phyloP scores from a whole-genome alignment of 2,888 invertebrate species.

The Digitonthophagus gazella region DNA sequence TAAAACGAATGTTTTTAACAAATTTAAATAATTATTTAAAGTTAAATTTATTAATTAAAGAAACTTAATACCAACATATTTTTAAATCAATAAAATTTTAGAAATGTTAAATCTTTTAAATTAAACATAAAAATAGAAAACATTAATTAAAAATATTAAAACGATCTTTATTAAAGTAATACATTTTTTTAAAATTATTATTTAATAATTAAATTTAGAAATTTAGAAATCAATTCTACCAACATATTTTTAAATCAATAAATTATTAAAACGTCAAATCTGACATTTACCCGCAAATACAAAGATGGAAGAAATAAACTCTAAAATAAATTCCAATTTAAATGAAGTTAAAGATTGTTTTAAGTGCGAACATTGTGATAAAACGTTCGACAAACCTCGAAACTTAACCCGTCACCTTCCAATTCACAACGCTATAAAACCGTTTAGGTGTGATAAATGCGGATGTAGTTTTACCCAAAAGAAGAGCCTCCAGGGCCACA shows the following conservation, averaged over 20 bases:
- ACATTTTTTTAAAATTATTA: too few relatives aligned
- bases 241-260: not conserved
- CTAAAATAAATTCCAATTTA: too few relatives aligned
- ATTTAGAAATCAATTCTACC: not conserved
- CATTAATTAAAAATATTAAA: not conserved
- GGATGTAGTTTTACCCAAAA: not conserved
- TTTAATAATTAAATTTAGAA: not conserved
- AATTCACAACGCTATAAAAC: not conserved
- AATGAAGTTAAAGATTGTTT: not conserved
- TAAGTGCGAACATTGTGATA: not conserved
- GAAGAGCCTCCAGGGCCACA: not conserved
- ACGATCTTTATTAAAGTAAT: too few relatives aligned
- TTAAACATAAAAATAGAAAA: not conserved
- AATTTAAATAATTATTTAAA: not conserved
- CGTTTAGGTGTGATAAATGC: not conserved
- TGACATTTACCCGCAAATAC: too few relatives aligned
- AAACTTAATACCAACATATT: not conserved
- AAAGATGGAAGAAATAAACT: not conserved
- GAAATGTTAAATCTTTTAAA: not conserved
- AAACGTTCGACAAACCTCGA: not conserved
- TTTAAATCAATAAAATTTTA: not conserved
- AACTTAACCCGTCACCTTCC: not conserved
- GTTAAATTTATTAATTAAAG: not conserved
- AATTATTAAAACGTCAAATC: not conserved
- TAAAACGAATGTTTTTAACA: not conserved